Evolutionary conservation across 2,113 vertebrate genomes (phyloP).

Genomic region (Capreolus pygargus): DNA sequence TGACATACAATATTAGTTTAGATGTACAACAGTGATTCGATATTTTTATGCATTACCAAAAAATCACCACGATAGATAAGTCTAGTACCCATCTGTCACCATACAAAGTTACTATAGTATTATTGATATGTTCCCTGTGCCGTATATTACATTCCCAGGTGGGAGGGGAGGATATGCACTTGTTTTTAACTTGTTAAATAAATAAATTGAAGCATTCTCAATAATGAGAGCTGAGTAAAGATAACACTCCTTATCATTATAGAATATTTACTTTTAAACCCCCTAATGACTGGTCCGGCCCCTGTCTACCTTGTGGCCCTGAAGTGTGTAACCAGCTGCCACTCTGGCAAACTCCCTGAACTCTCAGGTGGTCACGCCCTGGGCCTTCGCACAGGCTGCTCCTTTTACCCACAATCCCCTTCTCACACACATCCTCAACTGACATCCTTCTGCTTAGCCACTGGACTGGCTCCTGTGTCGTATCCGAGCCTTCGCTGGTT

Average conservation of each 20-base stretch:
- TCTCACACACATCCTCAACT: neutral
- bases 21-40: neutral
- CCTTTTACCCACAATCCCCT: neutral
- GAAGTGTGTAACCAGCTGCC: neutral
- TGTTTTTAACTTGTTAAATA: conserved; percentile 24
- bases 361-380: neutral
- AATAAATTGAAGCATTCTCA: neutral
- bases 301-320: neutral
- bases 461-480: neutral
- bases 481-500: neutral
- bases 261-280: neutral
- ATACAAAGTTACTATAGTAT: neutral
- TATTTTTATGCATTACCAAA: neutral
- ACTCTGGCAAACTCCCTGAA: neutral
- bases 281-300: neutral
- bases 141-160: neutral
- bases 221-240: neutral
- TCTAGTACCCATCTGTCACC: neutral
- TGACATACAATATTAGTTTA: neutral
- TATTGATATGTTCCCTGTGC: neutral
- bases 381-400: neutral
- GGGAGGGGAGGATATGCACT: neutral
- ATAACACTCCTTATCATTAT: neutral
- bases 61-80: neutral
- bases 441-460: neutral